phyloP scores from a whole-genome alignment of 1,140 invertebrate species.

The Antheraea mylitta region DNA sequence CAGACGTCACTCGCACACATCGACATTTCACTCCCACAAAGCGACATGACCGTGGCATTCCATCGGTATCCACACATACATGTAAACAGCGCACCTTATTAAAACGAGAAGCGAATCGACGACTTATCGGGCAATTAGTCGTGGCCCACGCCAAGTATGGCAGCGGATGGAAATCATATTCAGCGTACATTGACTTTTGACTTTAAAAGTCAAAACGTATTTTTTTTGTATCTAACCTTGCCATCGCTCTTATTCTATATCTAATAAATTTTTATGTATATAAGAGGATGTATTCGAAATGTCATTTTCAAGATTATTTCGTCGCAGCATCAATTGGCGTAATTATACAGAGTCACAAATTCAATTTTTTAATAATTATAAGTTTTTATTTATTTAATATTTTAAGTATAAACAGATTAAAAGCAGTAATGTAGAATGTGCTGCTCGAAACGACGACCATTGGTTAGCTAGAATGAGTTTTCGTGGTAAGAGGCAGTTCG shows the following conservation, averaged over 20 bases:
- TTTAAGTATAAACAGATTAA: constrained; percentile 14
- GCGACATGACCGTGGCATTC: constrained; percentile 70
- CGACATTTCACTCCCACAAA: constrained; percentile 38
- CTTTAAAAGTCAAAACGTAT: constrained; percentile 20
- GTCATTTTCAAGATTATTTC: background rate
- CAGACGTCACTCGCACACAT: constrained; percentile 74
- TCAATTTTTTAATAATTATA: constrained; percentile 14
- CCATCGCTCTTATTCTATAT: background rate
- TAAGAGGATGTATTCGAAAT: no score
- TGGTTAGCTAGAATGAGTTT: constrained; percentile 18
- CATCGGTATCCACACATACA: constrained; percentile 67
- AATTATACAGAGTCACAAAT: constrained; percentile 6
- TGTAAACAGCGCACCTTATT: constrained; percentile 73
- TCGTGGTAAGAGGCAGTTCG: constrained; percentile 35
- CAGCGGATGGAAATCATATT: constrained; percentile 48
- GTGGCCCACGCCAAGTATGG: constrained; percentile 64
- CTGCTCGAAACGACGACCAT: constrained; percentile 29
- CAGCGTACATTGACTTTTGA: constrained; percentile 57
- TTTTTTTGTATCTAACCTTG: constrained; percentile 26
- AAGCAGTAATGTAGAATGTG: constrained; percentile 55
- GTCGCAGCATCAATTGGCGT: background rate
- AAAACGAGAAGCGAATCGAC: constrained; percentile 77
- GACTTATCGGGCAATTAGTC: constrained; percentile 78
- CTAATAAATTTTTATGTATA: no score
- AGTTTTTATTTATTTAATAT: constrained; percentile 13